Conservation (phyloP, 2,888 invertebrate species). For the Leucophenga maculata region DNA sequence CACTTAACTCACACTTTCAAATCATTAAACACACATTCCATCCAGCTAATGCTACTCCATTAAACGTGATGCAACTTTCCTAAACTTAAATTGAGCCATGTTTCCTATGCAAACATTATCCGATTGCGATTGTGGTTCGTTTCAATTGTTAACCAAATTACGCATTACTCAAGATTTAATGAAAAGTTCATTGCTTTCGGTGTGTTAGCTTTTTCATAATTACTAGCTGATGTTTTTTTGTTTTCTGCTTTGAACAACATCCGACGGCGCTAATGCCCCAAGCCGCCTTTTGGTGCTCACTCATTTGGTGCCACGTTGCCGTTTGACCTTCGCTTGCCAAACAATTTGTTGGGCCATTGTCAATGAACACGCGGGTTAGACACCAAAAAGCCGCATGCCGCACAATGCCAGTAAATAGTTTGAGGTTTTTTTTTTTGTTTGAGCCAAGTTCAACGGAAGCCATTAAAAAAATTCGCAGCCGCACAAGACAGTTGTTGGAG, state of each 20-base stretch:
- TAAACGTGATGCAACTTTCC: conserved; percentile 4
- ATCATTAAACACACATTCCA: no score
- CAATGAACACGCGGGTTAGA: not conserved
- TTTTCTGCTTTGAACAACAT: not conserved
- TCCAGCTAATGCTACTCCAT: no score
- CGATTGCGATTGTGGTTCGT: not conserved
- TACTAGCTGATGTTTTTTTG: not conserved
- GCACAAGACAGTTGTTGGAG: conserved; percentile 23
- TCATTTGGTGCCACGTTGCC: not conserved
- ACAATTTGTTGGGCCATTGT: conserved; percentile 14
- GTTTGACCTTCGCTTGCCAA: conserved; percentile 11
- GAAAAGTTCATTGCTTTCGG: conserved; percentile 11
- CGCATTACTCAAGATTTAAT: not conserved
- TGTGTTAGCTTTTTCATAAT: conserved; percentile 2
- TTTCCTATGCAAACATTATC: no score
- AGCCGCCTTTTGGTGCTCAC: not conserved
- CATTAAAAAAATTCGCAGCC: conserved; percentile 42
- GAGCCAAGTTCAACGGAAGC: conserved; percentile 59
- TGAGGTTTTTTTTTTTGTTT: conserved; percentile 1
- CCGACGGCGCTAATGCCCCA: no score
- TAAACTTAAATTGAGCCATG: no score
- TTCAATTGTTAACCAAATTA: conserved; percentile 2
- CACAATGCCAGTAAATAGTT: not conserved
- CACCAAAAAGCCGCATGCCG: no score
- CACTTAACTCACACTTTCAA: no score